Conservation (phyloP, 2,888 invertebrate species). For the Scrobipalpa atriplicella region DNA sequence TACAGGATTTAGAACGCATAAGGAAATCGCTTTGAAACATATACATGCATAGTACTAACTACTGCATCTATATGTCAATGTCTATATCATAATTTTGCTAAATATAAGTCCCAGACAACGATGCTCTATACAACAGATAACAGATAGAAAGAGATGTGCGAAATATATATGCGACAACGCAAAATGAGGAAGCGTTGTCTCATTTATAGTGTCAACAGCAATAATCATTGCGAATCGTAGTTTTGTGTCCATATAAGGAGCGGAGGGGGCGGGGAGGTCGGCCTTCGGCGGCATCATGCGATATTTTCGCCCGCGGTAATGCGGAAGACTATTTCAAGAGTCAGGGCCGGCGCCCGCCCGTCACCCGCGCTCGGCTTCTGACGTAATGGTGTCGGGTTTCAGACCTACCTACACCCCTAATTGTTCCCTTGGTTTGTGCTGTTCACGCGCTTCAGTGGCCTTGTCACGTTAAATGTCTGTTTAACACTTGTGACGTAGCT, state of each 20-base stretch:
- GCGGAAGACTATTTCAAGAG: conserved; percentile 84
- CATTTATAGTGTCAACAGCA: conserved; percentile 4
- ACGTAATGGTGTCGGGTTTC: conserved; percentile 65
- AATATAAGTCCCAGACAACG: background rate
- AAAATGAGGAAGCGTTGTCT: background rate
- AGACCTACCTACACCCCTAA: conserved; percentile 46
- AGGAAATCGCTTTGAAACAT: background rate
- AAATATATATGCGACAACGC: background rate
- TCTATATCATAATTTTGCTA: background rate
- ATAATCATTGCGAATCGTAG: conserved; percentile 28
- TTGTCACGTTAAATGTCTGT: background rate
- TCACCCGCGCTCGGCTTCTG: conserved; percentile 58
- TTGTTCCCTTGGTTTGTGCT: conserved; percentile 22
- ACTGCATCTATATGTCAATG: background rate
- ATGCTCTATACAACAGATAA: background rate
- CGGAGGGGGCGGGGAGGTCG: conserved; percentile 54
- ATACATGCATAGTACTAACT: background rate
- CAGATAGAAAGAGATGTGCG: background rate
- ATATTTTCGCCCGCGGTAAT: conserved; percentile 80
- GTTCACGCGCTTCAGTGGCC: conserved; percentile 7
- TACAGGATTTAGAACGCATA: background rate
- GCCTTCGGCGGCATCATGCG: conserved; percentile 76
- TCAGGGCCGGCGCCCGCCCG: conserved; percentile 76
- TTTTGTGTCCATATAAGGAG: conserved; percentile 63
- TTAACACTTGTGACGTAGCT: background rate